Base-by-base conservation (phyloP, 1,140 invertebrate species). In the Scaptodrosophila lebanonensis region DNA sequence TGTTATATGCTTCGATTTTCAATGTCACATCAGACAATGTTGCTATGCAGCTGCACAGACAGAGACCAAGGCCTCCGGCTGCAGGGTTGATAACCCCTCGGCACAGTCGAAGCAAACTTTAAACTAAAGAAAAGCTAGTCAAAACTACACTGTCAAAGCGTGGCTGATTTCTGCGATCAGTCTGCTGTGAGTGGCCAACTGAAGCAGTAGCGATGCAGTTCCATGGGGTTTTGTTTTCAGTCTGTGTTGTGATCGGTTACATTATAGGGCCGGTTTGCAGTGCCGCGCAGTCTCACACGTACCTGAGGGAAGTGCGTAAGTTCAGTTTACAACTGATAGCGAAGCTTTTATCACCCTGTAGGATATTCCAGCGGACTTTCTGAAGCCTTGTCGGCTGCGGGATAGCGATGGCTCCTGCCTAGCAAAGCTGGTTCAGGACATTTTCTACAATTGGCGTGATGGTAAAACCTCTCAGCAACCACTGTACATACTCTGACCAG, bases 1-100 rank as follows among this genome's bases (percentile, higher is more conserved):
- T n/a, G n/a, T n/a, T n/a, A n/a, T n/a, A n/a, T n/a, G n/a, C n/a
- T n/a, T n/a, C n/a, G n/a, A n/a, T n/a, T n/a, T n/a, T n/a, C n/a
- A n/a, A n/a, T n/a, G n/a, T n/a, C n/a, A n/a, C n/a, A n/a, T n/a
- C n/a, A n/a, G n/a, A n/a, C n/a, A n/a, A n/a, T n/a, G n/a, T n/a
- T 6, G 3, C 13, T 8, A 17, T 30, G 30, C 39, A 20, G n/a
- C n/a, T 22, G 58, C 33, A 39, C 17, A 40, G 27, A 40, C 60
- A 15, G 52, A 63, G 27, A 63, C 58, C 71, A 75, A 76, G 66
- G 71, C 66, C 44, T 53, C 29, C 7, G 22, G 48, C 18, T 35
- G 13, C 9, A 13, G 47, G 53, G 60, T 40, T 69, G 42, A 42
- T 52, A 38, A 71, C 56, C 70, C 42, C 40, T 51, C 16, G 25